Evolutionary conservation across 1,140 invertebrate species (phyloP).

Genomic region (Lucilia sericata): DNA sequence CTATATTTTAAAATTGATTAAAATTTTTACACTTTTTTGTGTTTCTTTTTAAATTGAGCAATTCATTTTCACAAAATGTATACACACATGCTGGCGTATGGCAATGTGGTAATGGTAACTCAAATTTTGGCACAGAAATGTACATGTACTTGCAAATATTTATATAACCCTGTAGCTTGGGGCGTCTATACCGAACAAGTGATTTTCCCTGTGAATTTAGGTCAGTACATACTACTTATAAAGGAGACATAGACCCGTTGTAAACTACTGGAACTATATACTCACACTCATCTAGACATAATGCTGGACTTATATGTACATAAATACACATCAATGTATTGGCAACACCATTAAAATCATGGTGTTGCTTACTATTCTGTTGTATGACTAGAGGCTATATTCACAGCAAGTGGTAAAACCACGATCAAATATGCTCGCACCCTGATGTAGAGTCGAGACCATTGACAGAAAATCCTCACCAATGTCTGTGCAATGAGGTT

Average conservation of each 20-base stretch:
- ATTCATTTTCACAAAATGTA: neutral
- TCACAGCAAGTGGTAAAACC: neutral
- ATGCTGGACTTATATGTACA: neutral
- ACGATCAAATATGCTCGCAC: constrained; percentile 1
- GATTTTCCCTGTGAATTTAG: too few species aligned
- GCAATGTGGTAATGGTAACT: neutral
- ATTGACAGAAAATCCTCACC: neutral
- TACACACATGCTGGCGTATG: neutral
- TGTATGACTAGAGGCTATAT: neutral
- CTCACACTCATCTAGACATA: neutral
- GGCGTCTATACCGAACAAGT: too few species aligned
- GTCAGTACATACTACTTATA: too few species aligned
- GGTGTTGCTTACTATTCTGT: neutral
- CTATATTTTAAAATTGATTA: constrained; percentile 5
- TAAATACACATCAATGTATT: neutral
- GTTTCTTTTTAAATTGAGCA: neutral
- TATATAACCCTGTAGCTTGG: too few species aligned
- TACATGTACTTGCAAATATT: neutral
- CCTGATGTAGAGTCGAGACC: neutral
- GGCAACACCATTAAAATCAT: constrained; percentile 7
- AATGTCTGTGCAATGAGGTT: neutral
- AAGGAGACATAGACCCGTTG: too few species aligned
- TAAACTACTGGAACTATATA: neutral
- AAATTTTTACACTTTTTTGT: neutral
- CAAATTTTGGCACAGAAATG: neutral